Evolutionary conservation across 2,888 invertebrate genomes (phyloP).

Genomic region (Spicauda simplicius): DNA sequence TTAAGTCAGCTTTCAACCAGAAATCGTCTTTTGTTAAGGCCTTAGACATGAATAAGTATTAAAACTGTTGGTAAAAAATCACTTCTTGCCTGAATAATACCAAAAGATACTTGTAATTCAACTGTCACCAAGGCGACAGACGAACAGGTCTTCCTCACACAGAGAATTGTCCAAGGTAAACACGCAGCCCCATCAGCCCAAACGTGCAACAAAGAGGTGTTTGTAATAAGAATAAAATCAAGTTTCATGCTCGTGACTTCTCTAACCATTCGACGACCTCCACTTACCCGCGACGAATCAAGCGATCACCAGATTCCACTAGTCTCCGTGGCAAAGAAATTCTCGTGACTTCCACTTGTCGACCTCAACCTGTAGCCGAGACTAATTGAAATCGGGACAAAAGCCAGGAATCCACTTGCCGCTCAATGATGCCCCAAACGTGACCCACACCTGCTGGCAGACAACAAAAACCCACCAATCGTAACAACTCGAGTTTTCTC

Average conservation of each 20-base stretch:
- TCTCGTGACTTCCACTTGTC: constrained; percentile 50
- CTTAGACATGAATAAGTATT: too few relatives aligned
- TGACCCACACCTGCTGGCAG: constrained; percentile 46
- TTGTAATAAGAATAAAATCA: not conserved
- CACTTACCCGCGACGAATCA: constrained; percentile 70
- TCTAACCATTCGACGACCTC: constrained; percentile 56
- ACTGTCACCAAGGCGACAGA: too few relatives aligned
- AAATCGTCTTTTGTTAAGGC: too few relatives aligned
- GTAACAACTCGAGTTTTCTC: constrained; percentile 28
- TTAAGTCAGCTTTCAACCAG: too few relatives aligned
- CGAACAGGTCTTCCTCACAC: too few relatives aligned
- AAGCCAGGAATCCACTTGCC: constrained; percentile 45
- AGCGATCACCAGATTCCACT: constrained; percentile 15
- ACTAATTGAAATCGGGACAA: constrained; percentile 48
- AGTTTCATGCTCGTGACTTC: constrained; percentile 43
- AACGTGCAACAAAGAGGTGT: not conserved
- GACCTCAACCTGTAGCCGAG: constrained; percentile 68
- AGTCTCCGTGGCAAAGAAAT: constrained; percentile 12
- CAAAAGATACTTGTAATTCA: too few relatives aligned
- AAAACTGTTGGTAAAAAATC: too few relatives aligned
- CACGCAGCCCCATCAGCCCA: not conserved
- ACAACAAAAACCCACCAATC: constrained; percentile 37
- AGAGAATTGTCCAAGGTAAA: not conserved
- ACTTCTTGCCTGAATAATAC: too few relatives aligned
- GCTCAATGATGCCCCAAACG: constrained; percentile 48